Evolutionary conservation across 2,797 vertebrate species (phyloP), one percentile per base, ranked within the genome.

Genomic region (Sebastes oblongus): DNA sequence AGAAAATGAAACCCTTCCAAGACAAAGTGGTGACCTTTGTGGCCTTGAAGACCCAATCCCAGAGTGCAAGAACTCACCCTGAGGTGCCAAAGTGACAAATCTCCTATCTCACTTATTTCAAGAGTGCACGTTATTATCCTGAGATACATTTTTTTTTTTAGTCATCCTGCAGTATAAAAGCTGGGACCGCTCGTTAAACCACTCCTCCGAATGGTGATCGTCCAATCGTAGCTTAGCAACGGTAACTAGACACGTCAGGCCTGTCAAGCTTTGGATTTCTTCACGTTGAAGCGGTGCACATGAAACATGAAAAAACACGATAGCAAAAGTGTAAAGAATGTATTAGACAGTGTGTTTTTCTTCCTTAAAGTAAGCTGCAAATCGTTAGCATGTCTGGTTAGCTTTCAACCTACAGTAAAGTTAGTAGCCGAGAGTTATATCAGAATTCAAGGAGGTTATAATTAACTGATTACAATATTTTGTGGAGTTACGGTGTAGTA

Each of bases 41-140:
- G 80, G 82, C 84, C 80, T 73, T 75, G 65, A 82, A 88, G 82
- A 90, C 83, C 77, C 82, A 72, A 88, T 80, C 84, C 85, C 81
- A 88, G 68, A 90, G 88, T 78, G 76, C 13, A 70, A 82, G 66
- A 87, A 65, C 22, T 62, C 34, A 58, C 56, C 80, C 77, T 1
- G 39, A 78, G 89, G 90, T 70, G 90, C 93, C 94, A 93, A 93
- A 95, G 91, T 93, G 90, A 94, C 90, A 70, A 61, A 80, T 80
- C 59, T 72, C 72, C 52, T 72, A 85, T 89, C 72, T 76, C 78
- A 42, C 61, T 67, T 79, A 76, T 70, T 84, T 76, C 62, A 77
- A 67, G 60, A 72, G 60, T 14, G 30, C 10, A 70, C 29, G 46
- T 39, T 46, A 34, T 82, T 81, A 79, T 78, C 68, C 5, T 22